A percentile compares a stretch with the other conserved stretches of the same genome.
Evolutionary conservation across 2,113 vertebrate species (phyloP).

Genomic region (Odontophorus gujanensis): DNA sequence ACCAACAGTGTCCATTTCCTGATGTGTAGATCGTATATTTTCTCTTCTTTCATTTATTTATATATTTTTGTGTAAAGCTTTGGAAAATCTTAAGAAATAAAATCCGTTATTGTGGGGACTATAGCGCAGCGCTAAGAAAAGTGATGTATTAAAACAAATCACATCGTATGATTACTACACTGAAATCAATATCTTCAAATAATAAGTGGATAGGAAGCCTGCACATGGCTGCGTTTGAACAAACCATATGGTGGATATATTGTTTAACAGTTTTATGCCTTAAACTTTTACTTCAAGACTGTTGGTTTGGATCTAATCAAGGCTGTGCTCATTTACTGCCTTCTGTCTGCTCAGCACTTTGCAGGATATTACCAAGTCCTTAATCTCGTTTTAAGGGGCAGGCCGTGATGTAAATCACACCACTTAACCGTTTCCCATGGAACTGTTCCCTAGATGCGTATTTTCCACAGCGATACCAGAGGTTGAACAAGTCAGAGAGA

Average conservation of each 20-base stretch:
- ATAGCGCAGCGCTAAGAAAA: neutral
- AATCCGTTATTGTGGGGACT: neutral
- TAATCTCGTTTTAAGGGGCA: neutral
- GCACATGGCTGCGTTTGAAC: neutral
- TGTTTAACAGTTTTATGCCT: neutral
- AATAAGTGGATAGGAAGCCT: neutral
- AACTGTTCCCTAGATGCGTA: neutral
- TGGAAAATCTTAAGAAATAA: neutral
- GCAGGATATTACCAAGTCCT: neutral
- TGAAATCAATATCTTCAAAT: conserved; percentile 43
- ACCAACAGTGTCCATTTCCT: neutral
- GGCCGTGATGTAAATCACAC: neutral
- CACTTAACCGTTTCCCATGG: neutral
- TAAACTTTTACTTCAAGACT: neutral
- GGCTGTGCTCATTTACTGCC: neutral
- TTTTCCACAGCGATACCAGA: neutral
- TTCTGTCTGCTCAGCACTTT: neutral
- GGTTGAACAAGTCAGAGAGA: neutral
- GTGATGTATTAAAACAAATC: conserved; percentile 21
- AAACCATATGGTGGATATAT: neutral
- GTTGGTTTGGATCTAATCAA: neutral
- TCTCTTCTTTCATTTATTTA: neutral
- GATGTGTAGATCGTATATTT: neutral
- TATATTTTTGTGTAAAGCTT: neutral
- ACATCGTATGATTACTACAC: neutral